Percentiles rank a stretch among this genome's conserved stretches.
Evolutionary conservation across 2,888 invertebrate species (phyloP).

Genomic region (Zygaena filipendulae): DNA sequence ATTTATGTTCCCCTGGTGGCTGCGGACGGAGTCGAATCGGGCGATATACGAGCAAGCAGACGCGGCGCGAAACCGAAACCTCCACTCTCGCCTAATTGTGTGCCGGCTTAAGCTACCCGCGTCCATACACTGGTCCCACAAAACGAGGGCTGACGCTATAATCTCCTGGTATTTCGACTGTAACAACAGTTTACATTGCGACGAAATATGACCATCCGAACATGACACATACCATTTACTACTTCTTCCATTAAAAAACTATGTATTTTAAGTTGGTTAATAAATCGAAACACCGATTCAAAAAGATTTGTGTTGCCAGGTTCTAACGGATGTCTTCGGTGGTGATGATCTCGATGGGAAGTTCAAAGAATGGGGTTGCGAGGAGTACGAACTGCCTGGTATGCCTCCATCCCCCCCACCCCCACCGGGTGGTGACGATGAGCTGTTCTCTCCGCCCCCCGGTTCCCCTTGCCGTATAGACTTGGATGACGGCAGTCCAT

Average conservation of each 20-base stretch:
- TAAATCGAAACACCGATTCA: too few relatives aligned
- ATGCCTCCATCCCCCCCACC: constrained; percentile 79
- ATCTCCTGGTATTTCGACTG: constrained; percentile 36
- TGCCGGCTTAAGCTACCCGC: constrained; percentile 52
- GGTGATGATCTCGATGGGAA: constrained; percentile 64
- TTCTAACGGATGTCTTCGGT: constrained; percentile 83
- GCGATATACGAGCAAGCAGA: constrained; percentile 56
- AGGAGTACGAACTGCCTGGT: constrained; percentile 80
- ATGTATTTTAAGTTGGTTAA: too few relatives aligned
- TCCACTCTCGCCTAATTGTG: constrained; percentile 58
- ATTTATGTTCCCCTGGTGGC: constrained; percentile 67
- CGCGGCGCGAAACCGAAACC: constrained; percentile 46
- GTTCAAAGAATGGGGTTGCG: constrained; percentile 66
- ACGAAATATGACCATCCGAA: too few relatives aligned
- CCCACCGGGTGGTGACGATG: constrained; percentile 84
- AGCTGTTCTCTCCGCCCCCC: constrained; percentile 84
- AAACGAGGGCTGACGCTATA: constrained; percentile 38
- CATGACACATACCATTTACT: too few relatives aligned
- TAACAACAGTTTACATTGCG: too few relatives aligned
- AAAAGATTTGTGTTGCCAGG: too few relatives aligned
- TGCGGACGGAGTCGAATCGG: constrained; percentile 57
- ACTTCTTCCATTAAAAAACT: too few relatives aligned
- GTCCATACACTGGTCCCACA: constrained; percentile 40
- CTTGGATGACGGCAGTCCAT: constrained; percentile 76
- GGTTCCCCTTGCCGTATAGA: constrained; percentile 70